Evolutionary conservation across 1,140 invertebrate species (phyloP).

Genomic region (Halyomorpha halys): DNA sequence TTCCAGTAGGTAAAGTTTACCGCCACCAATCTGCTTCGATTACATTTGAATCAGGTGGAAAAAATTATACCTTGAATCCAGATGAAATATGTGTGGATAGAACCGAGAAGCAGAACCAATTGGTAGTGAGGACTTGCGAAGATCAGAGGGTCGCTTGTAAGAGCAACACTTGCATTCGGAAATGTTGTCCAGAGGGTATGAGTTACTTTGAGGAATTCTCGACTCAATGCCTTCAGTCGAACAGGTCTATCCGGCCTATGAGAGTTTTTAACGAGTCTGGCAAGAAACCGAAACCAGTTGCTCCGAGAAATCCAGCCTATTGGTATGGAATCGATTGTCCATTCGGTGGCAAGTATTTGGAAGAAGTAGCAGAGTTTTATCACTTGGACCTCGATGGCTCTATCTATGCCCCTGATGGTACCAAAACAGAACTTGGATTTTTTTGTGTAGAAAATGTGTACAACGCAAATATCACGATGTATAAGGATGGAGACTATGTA

Average conservation of each 20-base stretch:
- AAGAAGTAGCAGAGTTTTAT: neutral
- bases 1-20: slow-evolving; percentile 20
- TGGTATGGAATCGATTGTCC: neutral
- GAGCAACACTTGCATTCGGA: slow-evolving; percentile 24
- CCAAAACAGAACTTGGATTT: neutral
- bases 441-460: slow-evolving; percentile 24
- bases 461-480: neutral
- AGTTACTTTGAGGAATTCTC: neutral
- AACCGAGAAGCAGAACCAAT: slow-evolving; percentile 18
- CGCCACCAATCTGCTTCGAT: slow-evolving; percentile 25
- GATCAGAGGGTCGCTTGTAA: slow-evolving; percentile 17
- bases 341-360: slow-evolving; percentile 3
- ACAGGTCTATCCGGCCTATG: neutral
- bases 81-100: slow-evolving; percentile 28
- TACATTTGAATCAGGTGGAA: slow-evolving; percentile 5
- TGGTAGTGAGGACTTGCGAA: slow-evolving; percentile 26
- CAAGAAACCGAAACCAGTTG: slow-evolving; percentile 5
- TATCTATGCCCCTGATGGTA: slow-evolving; percentile 8
- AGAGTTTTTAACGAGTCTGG: slow-evolving; percentile 7
- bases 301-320: neutral
- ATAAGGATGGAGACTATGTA: slow-evolving; percentile 8
- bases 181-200: slow-evolving; percentile 27
- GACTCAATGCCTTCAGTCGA: neutral
- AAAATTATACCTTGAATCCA: slow-evolving; percentile 21
- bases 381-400: neutral